Evolutionary conservation across 2,797 vertebrate genomes (phyloP), one percentile per base, ranked within the genome.

Genomic region (Sebastes cheni): DNA sequence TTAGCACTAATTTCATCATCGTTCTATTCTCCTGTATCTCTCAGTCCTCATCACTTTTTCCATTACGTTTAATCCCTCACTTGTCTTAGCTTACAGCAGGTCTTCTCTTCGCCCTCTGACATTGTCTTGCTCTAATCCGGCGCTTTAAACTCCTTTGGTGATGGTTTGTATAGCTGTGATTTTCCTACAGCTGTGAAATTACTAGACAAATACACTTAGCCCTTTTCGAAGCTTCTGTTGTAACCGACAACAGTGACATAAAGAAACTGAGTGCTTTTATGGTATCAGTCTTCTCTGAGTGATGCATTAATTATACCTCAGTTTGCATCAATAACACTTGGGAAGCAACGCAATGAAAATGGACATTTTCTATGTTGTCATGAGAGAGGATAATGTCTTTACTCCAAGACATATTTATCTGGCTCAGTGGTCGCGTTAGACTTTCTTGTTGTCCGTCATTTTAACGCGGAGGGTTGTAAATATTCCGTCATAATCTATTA

Each of bases 111-210:
- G 52, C 75, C 50, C 55, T 52, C 32, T 66, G 32, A 55, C 59
- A 84, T 67, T 66, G 70, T 87, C 81, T 74, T 25, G n/a, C 36
- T 81, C 50, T 88, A 88, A 91, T 93, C 81, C 83, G 14, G 23
- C 22, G 65, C 66, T 88, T 88, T 76, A 66, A 80, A 14, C 29
- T 80, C 58, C 65, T 82, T 82, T 83, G 64, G 30, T 83, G 71
- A 81, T 77, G 62, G 61, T 86, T 89, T 88, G 75, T 83, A 69
- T 75, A 80, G 60, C 73, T 72, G 42, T 81, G 67, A 85, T 87
- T 82, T 84, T 82, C 80, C 79, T 80, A 56, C 76, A 83, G 77
- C 80, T 84, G 75, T 84, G 59, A 81, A 86, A 85, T 86, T 30
- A 76, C 82, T 77, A 77, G 58, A 82, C 75, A 86, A 84, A 88